Evolutionary conservation across 1,140 invertebrate species (phyloP).

Genomic region (Prorops nasuta): DNA sequence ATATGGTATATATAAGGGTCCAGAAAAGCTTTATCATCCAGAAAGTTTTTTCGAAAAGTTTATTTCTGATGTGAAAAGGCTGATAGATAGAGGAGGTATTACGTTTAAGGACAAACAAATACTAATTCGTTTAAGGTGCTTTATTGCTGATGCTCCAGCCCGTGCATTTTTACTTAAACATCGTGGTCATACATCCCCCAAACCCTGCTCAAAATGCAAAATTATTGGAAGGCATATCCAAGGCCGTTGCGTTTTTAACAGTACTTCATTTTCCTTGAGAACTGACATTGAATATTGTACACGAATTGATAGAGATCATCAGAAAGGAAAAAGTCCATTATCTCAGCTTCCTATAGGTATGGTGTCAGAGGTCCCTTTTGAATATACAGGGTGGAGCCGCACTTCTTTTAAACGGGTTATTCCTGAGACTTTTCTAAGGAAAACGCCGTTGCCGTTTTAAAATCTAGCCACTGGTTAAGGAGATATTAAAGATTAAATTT

Average conservation of each 20-base stretch:
- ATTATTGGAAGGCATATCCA: not conserved
- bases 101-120: not conserved
- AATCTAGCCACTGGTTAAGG: too few relatives aligned
- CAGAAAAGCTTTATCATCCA: not conserved
- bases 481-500: too few relatives aligned
- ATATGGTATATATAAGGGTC: constrained; percentile 7
- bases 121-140: not conserved
- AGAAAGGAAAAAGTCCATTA: constrained; percentile 16
- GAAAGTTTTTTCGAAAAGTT: not conserved
- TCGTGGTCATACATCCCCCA: constrained; percentile 6
- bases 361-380: constrained; percentile 22
- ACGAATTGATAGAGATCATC: constrained; percentile 17
- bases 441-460: too few relatives aligned
- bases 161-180: constrained; percentile 5
- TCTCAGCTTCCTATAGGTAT: constrained; percentile 17
- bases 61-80: not conserved
- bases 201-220: constrained; percentile 22
- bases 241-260: not conserved
- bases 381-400: too few relatives aligned
- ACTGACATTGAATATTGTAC: constrained; percentile 17
- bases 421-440: too few relatives aligned
- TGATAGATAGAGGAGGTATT: not conserved
- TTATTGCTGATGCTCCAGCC: constrained; percentile 10
- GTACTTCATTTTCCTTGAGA: not conserved
- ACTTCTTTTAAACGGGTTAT: too few relatives aligned